Conservation (phyloP, 2,888 invertebrate genomes). For the Steinernema carpocapsae region DNA sequence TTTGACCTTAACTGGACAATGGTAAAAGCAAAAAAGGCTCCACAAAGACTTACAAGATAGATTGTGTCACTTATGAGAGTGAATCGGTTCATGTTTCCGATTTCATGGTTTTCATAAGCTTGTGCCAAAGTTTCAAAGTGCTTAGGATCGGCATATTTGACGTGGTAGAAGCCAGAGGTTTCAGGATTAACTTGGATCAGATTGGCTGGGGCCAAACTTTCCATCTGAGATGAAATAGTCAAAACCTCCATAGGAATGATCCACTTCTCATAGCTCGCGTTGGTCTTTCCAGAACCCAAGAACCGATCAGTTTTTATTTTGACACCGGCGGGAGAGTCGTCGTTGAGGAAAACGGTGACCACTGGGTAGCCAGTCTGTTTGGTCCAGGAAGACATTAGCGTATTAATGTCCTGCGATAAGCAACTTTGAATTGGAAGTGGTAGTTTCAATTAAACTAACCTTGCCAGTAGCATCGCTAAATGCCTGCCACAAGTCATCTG, state of each 20-base stretch:
- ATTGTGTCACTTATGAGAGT: background rate
- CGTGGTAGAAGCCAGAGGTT: conserved; percentile 13
- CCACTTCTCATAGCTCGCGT: background rate
- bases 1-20: background rate
- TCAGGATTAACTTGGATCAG: background rate
- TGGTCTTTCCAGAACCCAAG: background rate
- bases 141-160: background rate
- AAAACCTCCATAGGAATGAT: background rate
- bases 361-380: conserved; percentile 90
- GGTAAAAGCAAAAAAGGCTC: too few relatives aligned
- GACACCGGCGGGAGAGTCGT: background rate
- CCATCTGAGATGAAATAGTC: background rate
- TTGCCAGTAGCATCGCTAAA: background rate
- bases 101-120: background rate
- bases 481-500: background rate
- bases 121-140: background rate
- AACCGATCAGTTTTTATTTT: background rate
- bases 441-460: too few relatives aligned
- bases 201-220: background rate
- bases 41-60: background rate
- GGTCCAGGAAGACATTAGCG: conserved; percentile 93
- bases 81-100: background rate
- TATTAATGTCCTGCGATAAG: conserved; percentile 83
- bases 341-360: conserved; percentile 70
- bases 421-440: too few relatives aligned